Evolutionary conservation across 23 tunicate genomes (phyloP).

Genomic region (Aplidium turbinatum): DNA sequence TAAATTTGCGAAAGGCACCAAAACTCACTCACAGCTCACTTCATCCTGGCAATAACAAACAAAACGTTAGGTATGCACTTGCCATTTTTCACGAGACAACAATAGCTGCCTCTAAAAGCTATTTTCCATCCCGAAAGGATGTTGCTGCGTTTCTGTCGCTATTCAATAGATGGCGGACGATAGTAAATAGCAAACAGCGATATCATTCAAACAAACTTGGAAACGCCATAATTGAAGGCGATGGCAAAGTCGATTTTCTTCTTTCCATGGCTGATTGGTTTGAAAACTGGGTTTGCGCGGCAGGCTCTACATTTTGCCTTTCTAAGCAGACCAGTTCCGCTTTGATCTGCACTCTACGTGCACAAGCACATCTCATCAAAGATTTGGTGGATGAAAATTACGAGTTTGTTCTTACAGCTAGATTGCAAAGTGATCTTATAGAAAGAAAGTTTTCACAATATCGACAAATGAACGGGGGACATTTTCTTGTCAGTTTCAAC

Average conservation of each 20-base stretch:
- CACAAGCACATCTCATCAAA: conserved; percentile 10
- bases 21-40: conserved; percentile 6
- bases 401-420: background rate
- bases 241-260: conserved; percentile 21
- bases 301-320: background rate
- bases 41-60: conserved; percentile 25
- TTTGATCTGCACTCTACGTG: background rate
- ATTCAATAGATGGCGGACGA: conserved; percentile 17
- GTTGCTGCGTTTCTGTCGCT: conserved; percentile 11
- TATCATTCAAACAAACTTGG: conserved; percentile 14
- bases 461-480: conserved; percentile 7
- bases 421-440: conserved; percentile 7
- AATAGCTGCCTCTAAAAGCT: conserved; percentile 31
- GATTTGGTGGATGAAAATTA: conserved; percentile 24
- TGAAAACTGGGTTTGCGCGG: background rate
- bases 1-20: background rate
- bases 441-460: conserved; percentile 17
- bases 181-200: conserved; percentile 29
- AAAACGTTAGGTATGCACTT: conserved; percentile 1
- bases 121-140: conserved; percentile 17
- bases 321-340: conserved; percentile 8
- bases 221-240: conserved; percentile 1
- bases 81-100: conserved; percentile 24
- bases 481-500: conserved; percentile 4
- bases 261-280: conserved; percentile 20